These are phyloP conservation scores for Bambusicola thoracicus DNA, from an alignment of 2,113 vertebrate genomes.

Conservation along the genomic window DNA sequence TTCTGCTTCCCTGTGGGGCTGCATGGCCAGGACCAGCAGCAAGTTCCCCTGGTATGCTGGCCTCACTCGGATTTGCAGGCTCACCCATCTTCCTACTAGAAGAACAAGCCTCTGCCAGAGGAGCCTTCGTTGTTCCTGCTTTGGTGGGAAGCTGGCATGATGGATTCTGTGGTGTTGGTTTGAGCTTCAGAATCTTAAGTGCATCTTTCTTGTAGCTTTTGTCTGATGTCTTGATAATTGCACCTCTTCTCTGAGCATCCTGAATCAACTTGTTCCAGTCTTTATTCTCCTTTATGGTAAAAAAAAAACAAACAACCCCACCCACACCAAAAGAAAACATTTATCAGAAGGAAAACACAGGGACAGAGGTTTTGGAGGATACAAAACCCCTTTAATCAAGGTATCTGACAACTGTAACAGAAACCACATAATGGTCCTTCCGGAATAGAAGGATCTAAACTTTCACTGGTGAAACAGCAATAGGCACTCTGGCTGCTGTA, in stretches of 20 bases:
- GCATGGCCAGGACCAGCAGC: not conserved
- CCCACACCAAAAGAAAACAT: not conserved
- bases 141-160: not conserved
- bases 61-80: not conserved
- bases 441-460: slow-evolving; percentile 40
- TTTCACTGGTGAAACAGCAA: slow-evolving; percentile 46
- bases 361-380: not conserved
- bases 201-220: slow-evolving; percentile 73
- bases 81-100: not conserved
- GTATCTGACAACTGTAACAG: slow-evolving; percentile 45
- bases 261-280: slow-evolving; percentile 87
- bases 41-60: not conserved
- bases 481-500: slow-evolving; percentile 46
- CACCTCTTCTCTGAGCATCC: slow-evolving; percentile 80
- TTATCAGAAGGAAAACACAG: not conserved
- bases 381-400: not conserved
- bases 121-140: not conserved
- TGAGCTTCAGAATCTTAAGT: slow-evolving; percentile 79
- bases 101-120: not conserved
- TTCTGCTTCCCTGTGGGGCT: not conserved
- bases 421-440: slow-evolving; percentile 37
- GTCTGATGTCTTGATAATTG: slow-evolving; percentile 78
- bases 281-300: slow-evolving; percentile 76
- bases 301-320: not conserved
- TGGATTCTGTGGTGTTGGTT: not conserved